phyloP scores from a whole-genome alignment of 2,797 vertebrate genomes.

The Telmatherina bonti region DNA sequence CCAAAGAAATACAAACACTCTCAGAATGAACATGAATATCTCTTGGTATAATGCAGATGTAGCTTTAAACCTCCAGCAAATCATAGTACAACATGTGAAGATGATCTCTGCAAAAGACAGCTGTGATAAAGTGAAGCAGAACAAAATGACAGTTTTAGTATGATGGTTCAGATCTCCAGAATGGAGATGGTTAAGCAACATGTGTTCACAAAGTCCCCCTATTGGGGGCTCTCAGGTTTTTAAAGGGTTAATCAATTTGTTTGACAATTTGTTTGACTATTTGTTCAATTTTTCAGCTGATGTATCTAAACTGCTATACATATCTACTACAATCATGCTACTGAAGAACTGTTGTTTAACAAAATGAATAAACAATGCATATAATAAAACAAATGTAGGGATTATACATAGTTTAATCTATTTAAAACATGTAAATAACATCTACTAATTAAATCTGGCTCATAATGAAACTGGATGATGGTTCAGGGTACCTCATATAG shows the following conservation, averaged over 20 bases:
- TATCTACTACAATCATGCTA: background rate
- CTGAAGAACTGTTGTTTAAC: background rate
- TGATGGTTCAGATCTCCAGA: background rate
- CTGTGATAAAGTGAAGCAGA: too few species aligned
- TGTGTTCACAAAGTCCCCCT: too few species aligned
- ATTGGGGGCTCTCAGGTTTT: too few species aligned
- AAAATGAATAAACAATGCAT: background rate
- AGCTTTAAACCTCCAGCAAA: too few species aligned
- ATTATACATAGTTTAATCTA: background rate
- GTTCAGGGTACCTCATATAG: background rate
- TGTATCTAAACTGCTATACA: background rate
- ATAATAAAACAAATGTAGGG: background rate
- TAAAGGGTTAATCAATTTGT: too few species aligned
- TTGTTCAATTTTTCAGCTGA: background rate
- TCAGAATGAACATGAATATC: background rate
- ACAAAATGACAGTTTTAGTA: too few species aligned
- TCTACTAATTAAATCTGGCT: background rate
- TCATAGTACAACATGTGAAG: too few species aligned
- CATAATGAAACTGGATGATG: too few species aligned
- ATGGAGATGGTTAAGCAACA: background rate
- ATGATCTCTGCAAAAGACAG: too few species aligned
- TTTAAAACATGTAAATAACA: background rate
- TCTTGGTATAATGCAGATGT: background rate
- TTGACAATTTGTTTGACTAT: background rate
- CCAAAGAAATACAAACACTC: background rate